phyloP scores from a whole-genome alignment of 2,113 vertebrate genomes.

The Sphaerodactylus townsendi region DNA sequence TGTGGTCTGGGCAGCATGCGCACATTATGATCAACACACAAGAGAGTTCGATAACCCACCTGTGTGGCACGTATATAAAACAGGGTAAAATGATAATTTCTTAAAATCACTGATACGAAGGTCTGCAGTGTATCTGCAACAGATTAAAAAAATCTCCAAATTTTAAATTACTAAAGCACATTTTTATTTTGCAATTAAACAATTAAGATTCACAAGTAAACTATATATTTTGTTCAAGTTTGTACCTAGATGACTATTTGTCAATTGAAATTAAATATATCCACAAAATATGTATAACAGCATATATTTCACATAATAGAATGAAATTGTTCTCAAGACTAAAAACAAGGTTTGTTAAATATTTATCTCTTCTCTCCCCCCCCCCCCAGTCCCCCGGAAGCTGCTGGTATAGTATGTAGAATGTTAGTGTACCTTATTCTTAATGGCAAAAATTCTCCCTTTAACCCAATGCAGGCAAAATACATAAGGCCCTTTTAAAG shows the following conservation, averaged over 20 bases:
- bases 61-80: neutral
- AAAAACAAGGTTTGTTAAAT: slow-evolving; percentile 73
- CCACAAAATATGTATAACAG: slow-evolving; percentile 75
- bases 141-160: slow-evolving; percentile 7
- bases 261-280: slow-evolving; percentile 79
- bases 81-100: neutral
- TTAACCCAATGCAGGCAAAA: slow-evolving; percentile 71
- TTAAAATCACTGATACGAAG: neutral
- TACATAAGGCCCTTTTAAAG: slow-evolving; percentile 73
- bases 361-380: slow-evolving; percentile 66
- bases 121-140: neutral
- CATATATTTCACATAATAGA: slow-evolving; percentile 72
- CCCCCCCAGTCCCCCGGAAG: slow-evolving; percentile 45
- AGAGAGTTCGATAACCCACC: neutral
- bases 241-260: slow-evolving; percentile 77
- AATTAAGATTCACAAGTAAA: slow-evolving; percentile 77
- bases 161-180: slow-evolving; percentile 80
- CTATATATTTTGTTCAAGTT: slow-evolving; percentile 74
- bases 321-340: slow-evolving; percentile 72
- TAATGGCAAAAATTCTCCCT: slow-evolving; percentile 68
- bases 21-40: neutral
- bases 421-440: slow-evolving; percentile 59
- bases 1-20: neutral
- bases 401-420: slow-evolving; percentile 67
- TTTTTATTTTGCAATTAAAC: slow-evolving; percentile 83